Evolutionary conservation across 2,888 invertebrate species (phyloP).

Genomic region (Dolomedes plantarius): DNA sequence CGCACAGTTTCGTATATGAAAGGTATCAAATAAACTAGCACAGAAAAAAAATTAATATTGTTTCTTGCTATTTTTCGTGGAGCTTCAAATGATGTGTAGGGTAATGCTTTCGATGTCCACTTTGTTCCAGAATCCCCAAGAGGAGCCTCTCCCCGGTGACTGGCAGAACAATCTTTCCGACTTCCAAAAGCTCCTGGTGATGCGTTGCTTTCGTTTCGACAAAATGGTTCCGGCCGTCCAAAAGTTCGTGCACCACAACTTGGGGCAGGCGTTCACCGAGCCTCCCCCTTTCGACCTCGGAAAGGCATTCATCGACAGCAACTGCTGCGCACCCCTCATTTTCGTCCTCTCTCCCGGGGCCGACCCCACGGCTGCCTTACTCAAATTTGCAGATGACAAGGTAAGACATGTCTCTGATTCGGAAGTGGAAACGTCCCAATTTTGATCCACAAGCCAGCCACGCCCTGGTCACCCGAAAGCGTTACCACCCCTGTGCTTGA

Average conservation of each 20-base stretch:
- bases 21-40: too few relatives aligned
- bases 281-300: conserved; percentile 79
- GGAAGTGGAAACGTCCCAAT: too few relatives aligned
- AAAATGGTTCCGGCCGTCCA: conserved; percentile 78
- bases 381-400: conserved; percentile 79
- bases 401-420: too few relatives aligned
- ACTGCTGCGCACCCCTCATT: conserved; percentile 77
- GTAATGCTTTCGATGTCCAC: too few relatives aligned
- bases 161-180: conserved; percentile 76
- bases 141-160: conserved; percentile 75
- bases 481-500: too few relatives aligned
- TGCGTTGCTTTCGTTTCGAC: conserved; percentile 78
- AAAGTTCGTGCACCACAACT: conserved; percentile 77
- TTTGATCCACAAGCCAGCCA: too few relatives aligned
- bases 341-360: conserved; percentile 78
- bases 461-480: too few relatives aligned
- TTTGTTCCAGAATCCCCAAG: conserved; percentile 62
- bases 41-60: too few relatives aligned
- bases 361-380: conserved; percentile 78
- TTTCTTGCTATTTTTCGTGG: too few relatives aligned
- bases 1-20: too few relatives aligned
- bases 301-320: conserved; percentile 77
- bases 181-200: conserved; percentile 77
- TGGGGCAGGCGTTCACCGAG: conserved; percentile 78
- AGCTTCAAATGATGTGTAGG: too few relatives aligned